Percentiles rank a stretch among this genome's conserved stretches.
Conservation (phyloP, 2,797 vertebrate genomes). For the Sebastes trivittatus region DNA sequence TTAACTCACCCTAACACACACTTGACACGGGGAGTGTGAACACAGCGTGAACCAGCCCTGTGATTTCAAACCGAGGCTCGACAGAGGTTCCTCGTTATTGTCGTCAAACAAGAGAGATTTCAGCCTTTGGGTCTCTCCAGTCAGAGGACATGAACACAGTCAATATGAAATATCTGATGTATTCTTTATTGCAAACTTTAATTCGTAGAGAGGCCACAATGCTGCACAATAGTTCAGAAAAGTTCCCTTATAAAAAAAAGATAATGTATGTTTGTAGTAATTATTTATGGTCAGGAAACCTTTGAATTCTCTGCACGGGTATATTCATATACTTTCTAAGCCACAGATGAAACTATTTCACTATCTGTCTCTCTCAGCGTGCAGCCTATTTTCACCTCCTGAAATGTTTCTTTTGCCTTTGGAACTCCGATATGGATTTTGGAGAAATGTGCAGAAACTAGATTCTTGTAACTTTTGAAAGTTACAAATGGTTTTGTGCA, state of each 20-base stretch:
- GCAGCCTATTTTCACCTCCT: constrained; percentile 18
- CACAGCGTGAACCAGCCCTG: constrained; percentile 40
- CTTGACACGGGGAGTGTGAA: constrained; percentile 50
- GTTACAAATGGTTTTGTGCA: constrained; percentile 67
- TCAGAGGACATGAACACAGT: background rate
- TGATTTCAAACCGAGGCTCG: constrained; percentile 46
- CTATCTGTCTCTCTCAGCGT: constrained; percentile 23
- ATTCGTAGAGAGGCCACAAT: background rate
- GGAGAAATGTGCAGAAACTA: constrained; percentile 60
- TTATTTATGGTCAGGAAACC: background rate
- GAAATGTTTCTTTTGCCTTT: constrained; percentile 25
- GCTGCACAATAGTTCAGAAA: background rate
- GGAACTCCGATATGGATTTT: constrained; percentile 51
- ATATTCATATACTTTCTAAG: background rate
- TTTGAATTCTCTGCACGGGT: background rate
- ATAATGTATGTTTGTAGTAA: background rate
- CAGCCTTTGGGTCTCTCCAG: background rate
- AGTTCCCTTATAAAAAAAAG: background rate
- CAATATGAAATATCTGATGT: constrained; percentile 5
- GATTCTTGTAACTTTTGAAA: constrained; percentile 71
- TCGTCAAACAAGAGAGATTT: constrained; percentile 27
- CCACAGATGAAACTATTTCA: constrained; percentile 3
- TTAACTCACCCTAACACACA: constrained; percentile 36
- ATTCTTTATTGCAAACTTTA: background rate
- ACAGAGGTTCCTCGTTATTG: constrained; percentile 40